Percentiles rank a stretch among this genome's conserved stretches.
Evolutionary conservation across 1,140 invertebrate genomes (phyloP).

Genomic region (Pseudomyrmex cubaensis): DNA sequence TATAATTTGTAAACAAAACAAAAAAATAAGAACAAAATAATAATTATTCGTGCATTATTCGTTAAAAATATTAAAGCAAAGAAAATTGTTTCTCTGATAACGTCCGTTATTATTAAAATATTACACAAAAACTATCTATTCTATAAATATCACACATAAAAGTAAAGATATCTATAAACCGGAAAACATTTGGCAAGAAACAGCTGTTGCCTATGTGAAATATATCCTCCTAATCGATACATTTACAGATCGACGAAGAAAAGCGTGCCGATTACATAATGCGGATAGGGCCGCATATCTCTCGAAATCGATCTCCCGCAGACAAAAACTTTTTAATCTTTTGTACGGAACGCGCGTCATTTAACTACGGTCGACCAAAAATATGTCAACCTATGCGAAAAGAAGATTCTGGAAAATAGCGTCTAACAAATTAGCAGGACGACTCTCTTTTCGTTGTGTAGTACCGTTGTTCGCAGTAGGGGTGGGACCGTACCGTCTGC

Average conservation of each 20-base stretch:
- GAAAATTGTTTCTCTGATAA: neutral
- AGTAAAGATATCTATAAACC: neutral
- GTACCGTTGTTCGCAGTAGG: slow-evolving; percentile 62
- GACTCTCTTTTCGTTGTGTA: slow-evolving; percentile 62
- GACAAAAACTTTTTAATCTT: slow-evolving; percentile 77
- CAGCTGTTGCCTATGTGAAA: neutral
- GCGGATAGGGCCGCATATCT: slow-evolving; percentile 61
- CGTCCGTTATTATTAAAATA: no score
- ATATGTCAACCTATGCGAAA: slow-evolving; percentile 54
- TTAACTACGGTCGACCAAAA: slow-evolving; percentile 40
- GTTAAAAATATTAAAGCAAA: neutral
- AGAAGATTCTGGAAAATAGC: slow-evolving; percentile 34
- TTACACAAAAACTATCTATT: no score
- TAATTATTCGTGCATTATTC: neutral
- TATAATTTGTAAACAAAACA: neutral
- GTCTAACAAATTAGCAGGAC: slow-evolving; percentile 75
- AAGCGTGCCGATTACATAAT: slow-evolving; percentile 72
- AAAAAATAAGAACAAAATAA: neutral
- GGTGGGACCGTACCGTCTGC: slow-evolving; percentile 49
- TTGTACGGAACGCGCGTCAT: slow-evolving; percentile 61
- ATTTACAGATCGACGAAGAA: neutral
- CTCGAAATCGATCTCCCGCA: slow-evolving; percentile 68
- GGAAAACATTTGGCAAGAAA: neutral
- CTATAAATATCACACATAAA: neutral
- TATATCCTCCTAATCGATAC: neutral